Base-by-base conservation (phyloP, 2,113 vertebrate genomes). In the Dendropsophus ebraccatus region DNA sequence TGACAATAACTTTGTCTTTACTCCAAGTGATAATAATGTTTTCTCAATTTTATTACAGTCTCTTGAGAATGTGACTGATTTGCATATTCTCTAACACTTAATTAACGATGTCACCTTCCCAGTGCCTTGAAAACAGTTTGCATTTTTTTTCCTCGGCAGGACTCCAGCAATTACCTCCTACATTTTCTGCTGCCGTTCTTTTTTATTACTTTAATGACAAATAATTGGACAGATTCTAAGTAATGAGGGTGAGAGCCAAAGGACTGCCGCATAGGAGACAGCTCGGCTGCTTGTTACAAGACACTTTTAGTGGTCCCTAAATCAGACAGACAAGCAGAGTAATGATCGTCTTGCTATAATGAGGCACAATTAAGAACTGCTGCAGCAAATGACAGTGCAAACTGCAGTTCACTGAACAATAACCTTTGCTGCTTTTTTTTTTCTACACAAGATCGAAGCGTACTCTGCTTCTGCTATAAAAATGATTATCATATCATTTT, bases 191-290 rank as follows among this genome's bases (percentile, higher is more conserved):
- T 92, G 89, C 91, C 92, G 91, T 93, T 90, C 89, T 92, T 94
- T 95, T 95, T 95, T 94, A 95, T 95, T 95, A 93, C 94, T 94
- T 95, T 96, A 96, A 96, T 95, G 93, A 94, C 94, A 95, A 95
- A 95, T 95, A 95, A 96, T 95, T 96, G 93, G 93, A 95, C 94
- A 94, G 93, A 93, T 94, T 95, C 94, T 95, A 93, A 95, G 91
- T 94, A 94, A 96, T 93, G 94, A 94, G 93, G 91, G 92, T 94
- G 93, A 95, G 90, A 95, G 92, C 89, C 89, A 92, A 92, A 94
- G 91, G 92, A 94, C 92, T 93, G 91, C 94, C 94, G 91, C 90
- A 91, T 92, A 91, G 92, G 93, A 94, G 92, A 92, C 0, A 92
- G 89, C 91, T 94, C 0, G 92, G 88, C 91, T 94, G 92, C 90